Evolutionary conservation across 2,113 vertebrate genomes (phyloP).

Genomic region (Stegastes partitus): DNA sequence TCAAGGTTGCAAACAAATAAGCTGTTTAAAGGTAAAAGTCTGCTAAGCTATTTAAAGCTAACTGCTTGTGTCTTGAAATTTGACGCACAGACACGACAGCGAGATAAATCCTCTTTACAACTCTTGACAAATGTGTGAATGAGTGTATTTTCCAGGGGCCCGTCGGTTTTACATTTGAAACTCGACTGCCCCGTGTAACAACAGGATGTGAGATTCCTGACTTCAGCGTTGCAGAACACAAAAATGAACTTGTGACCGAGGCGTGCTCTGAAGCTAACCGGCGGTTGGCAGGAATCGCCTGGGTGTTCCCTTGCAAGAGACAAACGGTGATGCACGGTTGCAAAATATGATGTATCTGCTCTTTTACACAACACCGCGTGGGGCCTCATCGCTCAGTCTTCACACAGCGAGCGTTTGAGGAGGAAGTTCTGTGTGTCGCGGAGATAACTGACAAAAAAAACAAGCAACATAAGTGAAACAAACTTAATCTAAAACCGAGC

Average conservation of each 20-base stretch:
- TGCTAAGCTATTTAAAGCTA: no score
- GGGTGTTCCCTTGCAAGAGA: neutral
- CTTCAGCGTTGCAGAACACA: constrained; percentile 20
- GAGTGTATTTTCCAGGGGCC: neutral
- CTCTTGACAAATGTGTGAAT: neutral
- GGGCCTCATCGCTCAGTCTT: constrained; percentile 9
- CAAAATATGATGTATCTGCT: constrained; percentile 2
- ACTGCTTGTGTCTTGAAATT: no score
- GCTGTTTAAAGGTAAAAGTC: no score
- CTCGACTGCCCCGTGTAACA: neutral
- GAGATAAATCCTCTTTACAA: neutral
- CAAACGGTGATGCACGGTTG: neutral
- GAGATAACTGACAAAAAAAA: neutral
- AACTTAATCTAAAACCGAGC: neutral
- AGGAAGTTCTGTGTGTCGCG: constrained; percentile 40
- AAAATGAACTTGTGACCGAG: neutral
- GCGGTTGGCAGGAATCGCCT: neutral
- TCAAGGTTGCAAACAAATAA: no score
- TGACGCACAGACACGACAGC: neutral
- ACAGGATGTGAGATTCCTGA: constrained; percentile 63
- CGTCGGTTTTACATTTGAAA: neutral
- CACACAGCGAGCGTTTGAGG: neutral
- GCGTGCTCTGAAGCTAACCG: neutral
- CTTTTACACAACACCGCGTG: constrained; percentile 8
- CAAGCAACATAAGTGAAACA: neutral